Evolutionary conservation across 2,113 vertebrate species (phyloP).

Genomic region (Leptobrachium ailaonicum): DNA sequence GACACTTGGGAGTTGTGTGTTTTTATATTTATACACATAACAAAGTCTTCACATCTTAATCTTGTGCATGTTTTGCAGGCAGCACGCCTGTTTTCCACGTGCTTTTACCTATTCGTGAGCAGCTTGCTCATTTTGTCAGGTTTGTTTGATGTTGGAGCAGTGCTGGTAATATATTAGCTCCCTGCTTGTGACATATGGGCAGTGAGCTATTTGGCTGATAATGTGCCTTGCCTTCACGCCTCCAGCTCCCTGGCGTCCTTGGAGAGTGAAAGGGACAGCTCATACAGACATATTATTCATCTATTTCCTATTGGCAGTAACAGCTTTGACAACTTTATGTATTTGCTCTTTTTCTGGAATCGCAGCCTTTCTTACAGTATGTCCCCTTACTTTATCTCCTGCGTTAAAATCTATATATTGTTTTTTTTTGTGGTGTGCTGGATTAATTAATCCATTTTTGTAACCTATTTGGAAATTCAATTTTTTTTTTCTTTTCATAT

Average conservation of each 20-base stretch:
- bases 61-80: neutral
- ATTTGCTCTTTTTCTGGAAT: neutral
- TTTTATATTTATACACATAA: too few relatives aligned
- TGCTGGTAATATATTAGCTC: slow-evolving; percentile 23
- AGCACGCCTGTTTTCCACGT: neutral
- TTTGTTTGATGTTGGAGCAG: slow-evolving; percentile 9
- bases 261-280: slow-evolving; percentile 10
- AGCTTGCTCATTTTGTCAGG: neutral
- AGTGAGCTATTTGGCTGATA: slow-evolving; percentile 18
- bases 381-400: too few relatives aligned
- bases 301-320: neutral
- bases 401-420: too few relatives aligned
- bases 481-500: too few relatives aligned
- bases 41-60: neutral
- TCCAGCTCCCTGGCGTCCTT: slow-evolving; percentile 2
- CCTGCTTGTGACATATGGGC: slow-evolving; percentile 38
- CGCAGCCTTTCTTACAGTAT: too few relatives aligned
- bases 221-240: neutral
- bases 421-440: too few relatives aligned
- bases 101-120: too few relatives aligned
- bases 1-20: too few relatives aligned
- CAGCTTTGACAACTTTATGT: neutral
- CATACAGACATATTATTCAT: neutral
- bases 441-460: too few relatives aligned
- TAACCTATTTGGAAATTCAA: too few relatives aligned